These are phyloP conservation scores for Amaurobius ferox DNA, from an alignment of 2,888 invertebrate genomes.

Conservation along the genomic window DNA sequence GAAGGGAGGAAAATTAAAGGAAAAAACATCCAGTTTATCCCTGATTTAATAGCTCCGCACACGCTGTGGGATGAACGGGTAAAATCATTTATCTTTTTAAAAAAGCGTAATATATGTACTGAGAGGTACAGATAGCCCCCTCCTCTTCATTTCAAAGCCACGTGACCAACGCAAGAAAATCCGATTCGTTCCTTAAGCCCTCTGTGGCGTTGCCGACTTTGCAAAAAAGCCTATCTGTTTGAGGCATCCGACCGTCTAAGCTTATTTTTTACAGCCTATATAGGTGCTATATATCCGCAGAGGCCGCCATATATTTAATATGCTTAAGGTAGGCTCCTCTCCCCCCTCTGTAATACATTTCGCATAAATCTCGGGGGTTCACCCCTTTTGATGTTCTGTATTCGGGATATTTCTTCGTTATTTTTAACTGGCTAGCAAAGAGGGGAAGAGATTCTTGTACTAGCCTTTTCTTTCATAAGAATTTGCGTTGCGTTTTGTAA, in stretches of 20 bases:
- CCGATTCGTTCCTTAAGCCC: slow-evolving; percentile 52
- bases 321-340: slow-evolving; percentile 34
- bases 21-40: not conserved
- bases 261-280: slow-evolving; percentile 37
- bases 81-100: slow-evolving; percentile 10
- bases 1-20: not conserved
- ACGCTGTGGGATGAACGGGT: not conserved
- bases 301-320: slow-evolving; percentile 48
- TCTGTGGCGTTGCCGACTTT: slow-evolving; percentile 48
- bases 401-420: slow-evolving; percentile 63
- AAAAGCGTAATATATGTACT: slow-evolving; percentile 9
- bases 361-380: slow-evolving; percentile 43
- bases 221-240: slow-evolving; percentile 41
- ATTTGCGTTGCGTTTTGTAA: slow-evolving; percentile 61
- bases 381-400: slow-evolving; percentile 47
- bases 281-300: slow-evolving; percentile 35
- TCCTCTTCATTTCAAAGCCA: slow-evolving; percentile 18
- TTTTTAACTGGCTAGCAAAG: slow-evolving; percentile 65
- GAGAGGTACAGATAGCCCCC: slow-evolving; percentile 25
- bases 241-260: slow-evolving; percentile 32
- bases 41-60: slow-evolving; percentile 3
- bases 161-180: slow-evolving; percentile 47
- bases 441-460: not conserved
- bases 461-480: slow-evolving; percentile 44
- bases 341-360: slow-evolving; percentile 39